Conservation (phyloP, 2,888 invertebrate genomes). For the Leptura quadrifasciata region DNA sequence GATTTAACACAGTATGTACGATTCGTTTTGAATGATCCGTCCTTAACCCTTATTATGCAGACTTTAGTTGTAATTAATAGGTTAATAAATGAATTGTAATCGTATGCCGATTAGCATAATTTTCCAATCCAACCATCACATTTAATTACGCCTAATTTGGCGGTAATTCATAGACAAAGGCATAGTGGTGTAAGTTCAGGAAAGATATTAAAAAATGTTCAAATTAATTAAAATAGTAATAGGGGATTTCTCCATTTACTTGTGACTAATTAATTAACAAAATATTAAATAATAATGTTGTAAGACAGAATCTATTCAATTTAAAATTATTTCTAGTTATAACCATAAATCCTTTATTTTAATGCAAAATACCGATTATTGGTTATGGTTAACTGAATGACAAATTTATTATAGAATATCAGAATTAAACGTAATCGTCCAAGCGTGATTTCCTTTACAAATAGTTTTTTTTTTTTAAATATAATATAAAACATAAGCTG, state of each 20-base stretch:
- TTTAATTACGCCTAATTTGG: constrained; percentile 1
- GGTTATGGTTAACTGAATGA: constrained; percentile 59
- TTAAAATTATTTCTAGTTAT: constrained; percentile 59
- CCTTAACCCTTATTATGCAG: neutral
- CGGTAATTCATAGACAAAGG: constrained; percentile 35
- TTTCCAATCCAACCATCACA: constrained; percentile 10
- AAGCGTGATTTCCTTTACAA: constrained; percentile 60
- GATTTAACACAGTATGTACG: no score
- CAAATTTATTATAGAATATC: constrained; percentile 62
- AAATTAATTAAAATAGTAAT: constrained; percentile 41
- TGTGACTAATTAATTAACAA: constrained; percentile 48
- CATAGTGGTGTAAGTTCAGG: constrained; percentile 34
- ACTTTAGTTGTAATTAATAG: neutral
- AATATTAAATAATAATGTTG: constrained; percentile 47
- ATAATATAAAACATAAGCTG: constrained; percentile 25
- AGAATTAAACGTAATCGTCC: constrained; percentile 50
- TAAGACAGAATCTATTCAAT: constrained; percentile 45
- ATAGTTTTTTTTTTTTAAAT: constrained; percentile 46
- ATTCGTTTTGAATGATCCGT: neutral
- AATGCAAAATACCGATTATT: constrained; percentile 55
- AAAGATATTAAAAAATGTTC: constrained; percentile 39
- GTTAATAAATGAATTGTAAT: neutral
- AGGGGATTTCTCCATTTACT: constrained; percentile 50
- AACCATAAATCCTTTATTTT: constrained; percentile 61
- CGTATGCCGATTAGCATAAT: neutral